Conservation (phyloP, 2,113 vertebrate genomes). For the Hippolais icterina region DNA sequence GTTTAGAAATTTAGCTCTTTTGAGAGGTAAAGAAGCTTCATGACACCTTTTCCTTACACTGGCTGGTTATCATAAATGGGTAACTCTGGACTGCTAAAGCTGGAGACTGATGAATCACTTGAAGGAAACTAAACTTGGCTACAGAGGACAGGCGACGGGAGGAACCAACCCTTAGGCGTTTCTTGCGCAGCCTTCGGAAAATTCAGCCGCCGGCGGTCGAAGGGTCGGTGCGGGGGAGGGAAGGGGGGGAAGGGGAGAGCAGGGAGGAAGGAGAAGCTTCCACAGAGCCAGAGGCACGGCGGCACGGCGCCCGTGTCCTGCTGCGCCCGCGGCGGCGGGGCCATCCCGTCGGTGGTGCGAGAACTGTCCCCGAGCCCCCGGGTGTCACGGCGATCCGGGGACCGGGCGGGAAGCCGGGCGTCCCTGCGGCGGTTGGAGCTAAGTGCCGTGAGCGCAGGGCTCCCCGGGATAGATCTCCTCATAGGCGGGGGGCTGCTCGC, state of each 20-base stretch:
- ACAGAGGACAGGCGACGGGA: constrained; percentile 25
- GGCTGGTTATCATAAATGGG: constrained; percentile 64
- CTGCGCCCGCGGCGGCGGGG: not conserved
- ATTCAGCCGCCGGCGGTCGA: constrained; percentile 44
- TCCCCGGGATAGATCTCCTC: constrained; percentile 90
- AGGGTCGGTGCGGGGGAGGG: not conserved
- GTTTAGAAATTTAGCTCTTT: constrained; percentile 60
- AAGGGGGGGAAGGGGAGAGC: not conserved
- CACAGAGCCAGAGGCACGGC: constrained; percentile 11
- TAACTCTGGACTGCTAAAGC: constrained; percentile 69
- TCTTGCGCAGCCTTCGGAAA: constrained; percentile 56
- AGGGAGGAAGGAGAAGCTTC: not conserved
- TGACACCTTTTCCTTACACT: constrained; percentile 62
- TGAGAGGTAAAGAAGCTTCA: constrained; percentile 65
- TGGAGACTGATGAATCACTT: constrained; percentile 64
- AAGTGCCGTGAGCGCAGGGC: constrained; percentile 38
- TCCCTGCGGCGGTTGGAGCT: not conserved
- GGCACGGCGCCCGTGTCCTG: not conserved
- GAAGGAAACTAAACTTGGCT: constrained; percentile 54
- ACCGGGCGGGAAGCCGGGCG: not conserved
- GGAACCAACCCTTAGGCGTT: constrained; percentile 55
- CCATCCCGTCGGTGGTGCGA: not conserved
- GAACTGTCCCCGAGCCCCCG: not conserved
- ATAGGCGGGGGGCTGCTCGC: constrained; percentile 85
- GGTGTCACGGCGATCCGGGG: not conserved